A percentile compares a stretch with the other conserved stretches of the same genome.
Evolutionary conservation across 2,113 vertebrate species (phyloP).

Genomic region (Tichodroma muraria): DNA sequence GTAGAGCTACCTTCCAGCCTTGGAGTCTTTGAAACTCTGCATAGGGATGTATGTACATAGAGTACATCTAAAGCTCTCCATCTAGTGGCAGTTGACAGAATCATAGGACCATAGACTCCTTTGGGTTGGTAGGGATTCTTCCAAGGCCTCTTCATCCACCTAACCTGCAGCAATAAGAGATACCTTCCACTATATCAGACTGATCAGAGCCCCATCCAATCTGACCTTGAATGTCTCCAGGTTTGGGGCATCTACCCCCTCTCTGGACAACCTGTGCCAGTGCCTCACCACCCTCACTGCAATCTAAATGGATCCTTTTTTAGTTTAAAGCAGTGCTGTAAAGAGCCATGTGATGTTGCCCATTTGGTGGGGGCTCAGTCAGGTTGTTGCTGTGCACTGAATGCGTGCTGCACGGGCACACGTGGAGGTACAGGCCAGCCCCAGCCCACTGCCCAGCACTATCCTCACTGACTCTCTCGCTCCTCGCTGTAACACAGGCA

Average conservation of each 20-base stretch:
- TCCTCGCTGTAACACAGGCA: background rate
- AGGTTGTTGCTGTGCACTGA: background rate
- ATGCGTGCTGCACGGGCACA: accelerated
- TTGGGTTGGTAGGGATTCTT: background rate
- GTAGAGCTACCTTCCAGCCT: background rate
- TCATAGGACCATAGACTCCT: background rate
- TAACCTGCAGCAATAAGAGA: background rate
- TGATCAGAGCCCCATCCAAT: background rate
- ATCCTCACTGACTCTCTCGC: background rate
- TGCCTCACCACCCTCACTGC: background rate
- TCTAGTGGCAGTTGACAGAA: conserved; percentile 22
- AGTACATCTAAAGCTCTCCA: conserved; percentile 37
- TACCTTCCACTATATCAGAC: background rate
- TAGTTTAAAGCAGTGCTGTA: background rate
- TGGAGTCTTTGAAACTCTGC: background rate
- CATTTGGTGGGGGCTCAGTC: background rate
- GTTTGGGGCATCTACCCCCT: background rate
- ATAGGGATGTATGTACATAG: background rate
- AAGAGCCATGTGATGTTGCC: background rate
- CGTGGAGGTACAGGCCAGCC: background rate
- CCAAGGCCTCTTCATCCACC: background rate
- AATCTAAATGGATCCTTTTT: background rate
- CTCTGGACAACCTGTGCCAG: background rate
- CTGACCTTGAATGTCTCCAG: background rate
- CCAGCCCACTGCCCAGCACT: background rate